Conservation (phyloP, 2,797 vertebrate species). For the Tauraco hartlaubi region DNA sequence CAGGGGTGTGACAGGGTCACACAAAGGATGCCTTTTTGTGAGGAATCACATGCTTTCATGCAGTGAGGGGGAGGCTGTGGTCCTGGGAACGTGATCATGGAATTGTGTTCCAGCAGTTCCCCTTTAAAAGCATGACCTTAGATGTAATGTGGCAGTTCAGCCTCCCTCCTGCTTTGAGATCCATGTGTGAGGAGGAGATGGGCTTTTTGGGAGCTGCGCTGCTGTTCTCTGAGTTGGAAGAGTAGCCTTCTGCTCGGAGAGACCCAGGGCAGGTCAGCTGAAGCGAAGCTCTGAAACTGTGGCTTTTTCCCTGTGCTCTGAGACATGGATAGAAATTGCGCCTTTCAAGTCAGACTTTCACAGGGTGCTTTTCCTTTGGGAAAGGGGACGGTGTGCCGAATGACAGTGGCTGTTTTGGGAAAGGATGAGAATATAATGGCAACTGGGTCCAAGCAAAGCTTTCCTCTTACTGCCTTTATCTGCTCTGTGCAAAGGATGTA, state of each 20-base stretch:
- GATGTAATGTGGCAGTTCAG: background rate
- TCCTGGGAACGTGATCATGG: fast-evolving
- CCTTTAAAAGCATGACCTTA: background rate
- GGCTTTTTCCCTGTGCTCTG: background rate
- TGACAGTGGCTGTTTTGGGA: background rate
- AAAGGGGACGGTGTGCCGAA: background rate
- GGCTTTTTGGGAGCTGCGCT: background rate
- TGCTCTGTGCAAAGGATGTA: background rate
- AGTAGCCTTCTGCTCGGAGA: background rate
- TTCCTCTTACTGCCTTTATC: background rate
- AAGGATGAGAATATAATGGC: background rate
- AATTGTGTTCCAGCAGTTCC: fast-evolving
- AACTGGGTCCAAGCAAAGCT: background rate
- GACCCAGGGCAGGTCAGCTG: background rate
- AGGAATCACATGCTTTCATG: background rate
- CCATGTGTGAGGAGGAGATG: background rate
- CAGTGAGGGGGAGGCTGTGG: background rate
- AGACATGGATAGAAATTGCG: background rate
- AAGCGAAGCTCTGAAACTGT: background rate
- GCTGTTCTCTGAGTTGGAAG: background rate
- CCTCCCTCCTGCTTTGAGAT: background rate
- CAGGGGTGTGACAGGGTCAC: background rate
- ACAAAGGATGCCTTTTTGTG: background rate
- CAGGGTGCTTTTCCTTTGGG: background rate
- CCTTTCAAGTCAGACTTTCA: background rate